phyloP scores from a whole-genome alignment of 2,113 vertebrate genomes.

The Lasiurus borealis region DNA sequence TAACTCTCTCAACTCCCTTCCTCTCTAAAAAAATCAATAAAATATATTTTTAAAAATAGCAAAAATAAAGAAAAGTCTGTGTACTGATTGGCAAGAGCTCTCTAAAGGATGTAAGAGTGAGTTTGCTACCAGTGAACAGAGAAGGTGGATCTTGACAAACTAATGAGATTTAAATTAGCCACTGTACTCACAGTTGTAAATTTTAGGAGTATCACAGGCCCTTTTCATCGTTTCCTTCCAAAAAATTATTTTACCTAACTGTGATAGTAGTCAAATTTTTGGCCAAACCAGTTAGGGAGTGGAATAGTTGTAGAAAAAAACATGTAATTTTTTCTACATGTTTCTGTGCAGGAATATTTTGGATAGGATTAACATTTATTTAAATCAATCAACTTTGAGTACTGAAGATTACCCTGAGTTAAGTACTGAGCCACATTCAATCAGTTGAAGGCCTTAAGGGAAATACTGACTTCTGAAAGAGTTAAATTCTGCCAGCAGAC shows the following conservation, averaged over 20 bases:
- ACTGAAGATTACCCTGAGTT: neutral
- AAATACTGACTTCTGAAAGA: neutral
- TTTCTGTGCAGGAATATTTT: neutral
- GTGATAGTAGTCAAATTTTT: neutral
- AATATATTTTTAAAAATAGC: too few relatives aligned
- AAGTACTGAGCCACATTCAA: neutral
- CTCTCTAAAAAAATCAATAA: too few relatives aligned
- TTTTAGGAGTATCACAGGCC: neutral
- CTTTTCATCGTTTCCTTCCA: neutral
- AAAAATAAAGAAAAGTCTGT: too few relatives aligned
- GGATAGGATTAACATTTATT: conserved; percentile 14
- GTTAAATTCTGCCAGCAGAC: neutral
- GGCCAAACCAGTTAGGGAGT: neutral
- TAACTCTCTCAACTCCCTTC: too few relatives aligned
- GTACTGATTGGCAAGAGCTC: neutral
- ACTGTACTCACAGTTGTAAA: neutral
- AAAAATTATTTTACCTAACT: conserved; percentile 37
- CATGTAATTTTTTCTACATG: neutral
- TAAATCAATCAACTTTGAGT: neutral
- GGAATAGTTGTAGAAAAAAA: too few relatives aligned
- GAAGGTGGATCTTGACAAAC: neutral
- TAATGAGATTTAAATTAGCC: neutral
- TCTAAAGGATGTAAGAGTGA: neutral
- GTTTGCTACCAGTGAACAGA: neutral
- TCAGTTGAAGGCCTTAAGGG: neutral